Evolutionary conservation across 2,888 invertebrate genomes (phyloP).

Genomic region (Cephus nigrinus): DNA sequence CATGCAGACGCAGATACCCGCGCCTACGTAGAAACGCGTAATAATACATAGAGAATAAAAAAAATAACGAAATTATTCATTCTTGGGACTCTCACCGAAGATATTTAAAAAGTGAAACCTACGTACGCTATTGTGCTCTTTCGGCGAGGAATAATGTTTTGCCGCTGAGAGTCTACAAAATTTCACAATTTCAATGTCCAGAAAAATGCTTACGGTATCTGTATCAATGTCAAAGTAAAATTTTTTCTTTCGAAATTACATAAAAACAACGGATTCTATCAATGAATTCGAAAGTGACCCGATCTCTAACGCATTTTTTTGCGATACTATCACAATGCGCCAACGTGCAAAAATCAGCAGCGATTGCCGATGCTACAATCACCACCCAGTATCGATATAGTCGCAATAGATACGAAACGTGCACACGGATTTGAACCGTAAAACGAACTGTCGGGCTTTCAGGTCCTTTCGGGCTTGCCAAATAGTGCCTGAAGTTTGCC

Average conservation of each 20-base stretch:
- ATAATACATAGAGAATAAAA: slow-evolving; percentile 26
- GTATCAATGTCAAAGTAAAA: background rate
- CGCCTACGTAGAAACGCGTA: slow-evolving; percentile 17
- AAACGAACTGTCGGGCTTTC: background rate
- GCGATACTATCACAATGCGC: background rate
- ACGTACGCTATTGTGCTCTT: slow-evolving; percentile 21
- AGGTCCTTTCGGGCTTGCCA: background rate
- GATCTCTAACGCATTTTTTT: background rate
- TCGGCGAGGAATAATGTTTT: background rate
- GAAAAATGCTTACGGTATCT: background rate
- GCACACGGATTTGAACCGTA: background rate
- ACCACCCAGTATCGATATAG: background rate
- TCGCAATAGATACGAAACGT: background rate
- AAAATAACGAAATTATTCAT: slow-evolving; percentile 23
- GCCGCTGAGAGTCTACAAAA: background rate
- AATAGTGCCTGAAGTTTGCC: background rate
- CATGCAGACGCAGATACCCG: background rate
- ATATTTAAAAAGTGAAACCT: slow-evolving; percentile 61
- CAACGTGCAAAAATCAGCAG: background rate
- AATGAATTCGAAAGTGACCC: background rate
- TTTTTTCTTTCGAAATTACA: background rate
- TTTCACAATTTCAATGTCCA: background rate
- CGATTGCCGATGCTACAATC: background rate
- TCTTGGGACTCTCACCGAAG: slow-evolving; percentile 53
- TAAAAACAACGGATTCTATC: background rate